Percentiles rank a stretch among this genome's conserved stretches.
Evolutionary conservation across 2,113 vertebrate species (phyloP).

Genomic region (Proteles cristata): DNA sequence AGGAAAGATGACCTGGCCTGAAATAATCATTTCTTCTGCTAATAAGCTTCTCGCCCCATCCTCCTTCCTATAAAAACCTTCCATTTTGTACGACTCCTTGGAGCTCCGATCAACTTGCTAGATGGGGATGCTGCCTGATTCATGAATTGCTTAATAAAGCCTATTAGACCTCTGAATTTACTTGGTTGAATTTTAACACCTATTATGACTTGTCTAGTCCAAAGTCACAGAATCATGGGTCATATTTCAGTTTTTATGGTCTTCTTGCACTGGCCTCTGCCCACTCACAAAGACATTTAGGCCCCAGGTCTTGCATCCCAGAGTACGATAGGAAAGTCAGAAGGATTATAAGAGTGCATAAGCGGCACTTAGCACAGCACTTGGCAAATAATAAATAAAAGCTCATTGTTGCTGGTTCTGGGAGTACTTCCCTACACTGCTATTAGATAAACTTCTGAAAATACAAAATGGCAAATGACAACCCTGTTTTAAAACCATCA

Average conservation of each 20-base stretch:
- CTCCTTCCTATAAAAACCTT: not conserved
- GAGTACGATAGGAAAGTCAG: not conserved
- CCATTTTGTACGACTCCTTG: not conserved
- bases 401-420: not conserved
- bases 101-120: not conserved
- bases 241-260: not conserved
- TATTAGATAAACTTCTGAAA: constrained; percentile 24
- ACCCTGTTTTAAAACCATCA: not conserved
- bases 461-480: not conserved
- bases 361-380: not conserved
- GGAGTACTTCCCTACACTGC: not conserved
- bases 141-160: not conserved
- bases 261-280: not conserved
- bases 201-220: not conserved
- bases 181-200: not conserved
- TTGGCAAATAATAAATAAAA: not conserved
- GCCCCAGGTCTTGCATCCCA: rapidly evolving
- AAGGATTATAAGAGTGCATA: not conserved
- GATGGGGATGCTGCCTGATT: not conserved
- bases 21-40: not conserved
- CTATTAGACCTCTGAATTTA: not conserved
- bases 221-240: not conserved
- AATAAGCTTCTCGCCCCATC: not conserved
- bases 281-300: not conserved
- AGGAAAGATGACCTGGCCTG: not conserved